Percentiles rank a stretch among this genome's conserved stretches.
Evolutionary conservation across 2,113 vertebrate species (phyloP).

Genomic region (Otus sunia): DNA sequence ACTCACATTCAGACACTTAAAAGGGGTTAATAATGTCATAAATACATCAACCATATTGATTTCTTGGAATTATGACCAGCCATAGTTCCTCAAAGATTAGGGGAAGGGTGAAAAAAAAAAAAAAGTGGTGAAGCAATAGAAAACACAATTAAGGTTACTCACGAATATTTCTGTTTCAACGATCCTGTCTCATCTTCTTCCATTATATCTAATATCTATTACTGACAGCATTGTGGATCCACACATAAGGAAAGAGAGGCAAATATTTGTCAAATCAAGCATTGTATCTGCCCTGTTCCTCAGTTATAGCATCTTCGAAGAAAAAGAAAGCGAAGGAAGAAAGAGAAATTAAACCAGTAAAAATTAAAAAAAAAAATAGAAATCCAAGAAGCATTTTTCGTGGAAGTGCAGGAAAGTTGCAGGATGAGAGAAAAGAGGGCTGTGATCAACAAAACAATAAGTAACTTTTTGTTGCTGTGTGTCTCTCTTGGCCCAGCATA

Average conservation of each 20-base stretch:
- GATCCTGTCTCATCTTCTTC: conserved; percentile 66
- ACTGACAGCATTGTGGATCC: conserved; percentile 68
- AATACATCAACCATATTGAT: neutral
- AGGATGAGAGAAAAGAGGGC: neutral
- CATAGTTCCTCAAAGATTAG: neutral
- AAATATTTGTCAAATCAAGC: conserved; percentile 53
- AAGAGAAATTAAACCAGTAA: conserved; percentile 12
- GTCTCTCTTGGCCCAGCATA: neutral
- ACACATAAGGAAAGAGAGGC: conserved; percentile 50
- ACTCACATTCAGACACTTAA: neutral
- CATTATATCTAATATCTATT: conserved; percentile 67
- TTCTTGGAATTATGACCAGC: neutral
- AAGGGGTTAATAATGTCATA: neutral
- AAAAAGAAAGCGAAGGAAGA: conserved; percentile 31
- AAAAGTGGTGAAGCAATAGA: neutral
- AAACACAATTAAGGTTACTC: conserved; percentile 53
- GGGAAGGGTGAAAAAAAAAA: neutral
- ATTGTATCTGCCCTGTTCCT: conserved; percentile 28
- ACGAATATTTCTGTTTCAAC: conserved; percentile 60
- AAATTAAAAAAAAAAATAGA: neutral
- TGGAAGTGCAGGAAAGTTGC: neutral
- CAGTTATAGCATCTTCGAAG: conserved; percentile 13
- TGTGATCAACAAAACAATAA: neutral
- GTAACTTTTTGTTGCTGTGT: neutral
- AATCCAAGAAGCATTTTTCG: neutral